Percentiles rank a stretch among this genome's conserved stretches.
Evolutionary conservation across 2,113 vertebrate species (phyloP).

Genomic region (Amblyornis subalaris): DNA sequence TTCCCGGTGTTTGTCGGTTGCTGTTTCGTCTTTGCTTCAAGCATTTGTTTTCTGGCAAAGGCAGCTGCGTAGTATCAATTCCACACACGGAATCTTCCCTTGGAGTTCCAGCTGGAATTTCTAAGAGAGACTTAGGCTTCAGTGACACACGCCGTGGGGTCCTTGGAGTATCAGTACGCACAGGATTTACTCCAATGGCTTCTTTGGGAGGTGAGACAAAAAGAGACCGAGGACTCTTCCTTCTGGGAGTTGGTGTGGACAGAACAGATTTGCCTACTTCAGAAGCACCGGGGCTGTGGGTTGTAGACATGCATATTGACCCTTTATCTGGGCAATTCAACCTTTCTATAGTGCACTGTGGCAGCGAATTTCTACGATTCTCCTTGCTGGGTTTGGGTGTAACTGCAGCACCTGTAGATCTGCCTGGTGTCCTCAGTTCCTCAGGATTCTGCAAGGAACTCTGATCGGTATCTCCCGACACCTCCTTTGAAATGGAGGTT

Average conservation of each 20-base stretch:
- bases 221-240: background rate
- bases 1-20: background rate
- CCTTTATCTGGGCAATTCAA: background rate
- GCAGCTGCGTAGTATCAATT: background rate
- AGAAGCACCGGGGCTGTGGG: fast-evolving
- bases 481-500: background rate
- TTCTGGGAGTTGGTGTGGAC: background rate
- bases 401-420: background rate
- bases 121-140: background rate
- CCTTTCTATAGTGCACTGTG: background rate
- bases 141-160: fast-evolving
- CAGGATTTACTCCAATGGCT: background rate
- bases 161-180: background rate
- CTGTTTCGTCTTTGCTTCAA: background rate
- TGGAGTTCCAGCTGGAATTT: background rate
- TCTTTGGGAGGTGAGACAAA: fast-evolving
- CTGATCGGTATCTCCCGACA: fast-evolving
- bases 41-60: background rate
- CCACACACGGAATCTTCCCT: background rate
- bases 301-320: fast-evolving
- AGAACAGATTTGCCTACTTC: fast-evolving
- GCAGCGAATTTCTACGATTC: background rate
- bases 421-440: background rate
- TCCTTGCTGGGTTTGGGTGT: background rate
- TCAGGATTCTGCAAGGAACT: background rate